These are phyloP conservation scores for Crypturellus tataupa DNA, from an alignment of 2,797 vertebrate species.

Conservation along the genomic window DNA sequence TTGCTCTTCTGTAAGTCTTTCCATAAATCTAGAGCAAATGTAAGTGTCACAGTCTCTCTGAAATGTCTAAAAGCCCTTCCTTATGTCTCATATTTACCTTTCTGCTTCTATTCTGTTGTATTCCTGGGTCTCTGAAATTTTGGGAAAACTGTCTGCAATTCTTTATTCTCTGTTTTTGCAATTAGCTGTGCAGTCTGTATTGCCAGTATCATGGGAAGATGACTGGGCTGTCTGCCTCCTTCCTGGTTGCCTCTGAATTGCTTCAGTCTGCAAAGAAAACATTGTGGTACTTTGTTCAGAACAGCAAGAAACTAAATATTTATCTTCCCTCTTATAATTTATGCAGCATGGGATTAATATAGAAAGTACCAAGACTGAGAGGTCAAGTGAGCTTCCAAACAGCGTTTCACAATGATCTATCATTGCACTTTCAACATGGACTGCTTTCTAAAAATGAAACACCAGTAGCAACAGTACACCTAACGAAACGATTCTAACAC, in stretches of 20 bases:
- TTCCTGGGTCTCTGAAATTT: background rate
- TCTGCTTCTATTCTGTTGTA: background rate
- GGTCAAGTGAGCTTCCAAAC: conserved; percentile 67
- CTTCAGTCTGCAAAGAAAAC: conserved; percentile 63
- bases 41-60: background rate
- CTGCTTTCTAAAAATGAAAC: conserved; percentile 40
- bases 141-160: background rate
- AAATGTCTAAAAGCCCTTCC: background rate
- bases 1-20: background rate
- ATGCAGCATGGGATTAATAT: conserved; percentile 66
- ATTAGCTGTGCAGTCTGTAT: conserved; percentile 12
- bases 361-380: conserved; percentile 59
- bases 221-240: conserved; percentile 34
- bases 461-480: background rate
- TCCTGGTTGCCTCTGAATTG: conserved; percentile 51
- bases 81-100: background rate
- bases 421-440: conserved; percentile 6
- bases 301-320: conserved; percentile 74
- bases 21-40: conserved; percentile 17
- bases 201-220: conserved; percentile 39
- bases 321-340: conserved; percentile 70
- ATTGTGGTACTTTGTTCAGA: conserved; percentile 61
- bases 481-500: background rate
- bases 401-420: conserved; percentile 49
- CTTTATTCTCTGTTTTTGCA: conserved; percentile 43